Evolutionary conservation across 2,113 vertebrate species (phyloP).

Genomic region (Aphelocoma coerulescens): DNA sequence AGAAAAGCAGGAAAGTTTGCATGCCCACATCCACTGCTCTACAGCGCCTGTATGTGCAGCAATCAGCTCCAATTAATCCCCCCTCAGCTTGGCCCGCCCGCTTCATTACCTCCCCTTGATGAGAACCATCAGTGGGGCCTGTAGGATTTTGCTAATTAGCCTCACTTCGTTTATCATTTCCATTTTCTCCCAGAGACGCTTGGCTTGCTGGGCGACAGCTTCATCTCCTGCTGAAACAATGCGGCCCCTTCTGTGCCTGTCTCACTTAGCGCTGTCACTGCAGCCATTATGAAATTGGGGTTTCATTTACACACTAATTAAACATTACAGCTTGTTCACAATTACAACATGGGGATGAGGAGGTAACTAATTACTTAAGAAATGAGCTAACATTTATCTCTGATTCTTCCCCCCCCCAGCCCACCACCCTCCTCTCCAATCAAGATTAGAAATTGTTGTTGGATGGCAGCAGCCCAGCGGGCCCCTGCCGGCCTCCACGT

Average conservation of each 20-base stretch:
- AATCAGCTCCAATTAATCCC: conserved; percentile 65
- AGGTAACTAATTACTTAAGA: conserved; percentile 89
- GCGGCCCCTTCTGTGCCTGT: conserved; percentile 72
- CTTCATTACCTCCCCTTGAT: conserved; percentile 74
- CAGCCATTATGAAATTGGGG: conserved; percentile 83
- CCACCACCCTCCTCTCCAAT: conserved; percentile 33
- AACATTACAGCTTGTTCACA: conserved; percentile 91
- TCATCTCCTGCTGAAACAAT: conserved; percentile 76
- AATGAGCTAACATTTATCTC: conserved; percentile 88
- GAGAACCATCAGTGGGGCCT: conserved; percentile 77
- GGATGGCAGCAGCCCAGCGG: neutral
- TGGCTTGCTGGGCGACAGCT: conserved; percentile 75
- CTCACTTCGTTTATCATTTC: conserved; percentile 80
- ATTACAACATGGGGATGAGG: conserved; percentile 84
- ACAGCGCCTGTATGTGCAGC: neutral
- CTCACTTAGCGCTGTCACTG: conserved; percentile 82
- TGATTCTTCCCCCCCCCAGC: conserved; percentile 24
- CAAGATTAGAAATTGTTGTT: conserved; percentile 61
- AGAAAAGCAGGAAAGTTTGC: conserved; percentile 27
- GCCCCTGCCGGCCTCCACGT: neutral
- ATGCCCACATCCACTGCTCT: neutral
- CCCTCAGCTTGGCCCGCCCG: conserved; percentile 61
- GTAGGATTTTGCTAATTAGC: conserved; percentile 80
- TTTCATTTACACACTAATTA: conserved; percentile 92
- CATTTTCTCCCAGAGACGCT: conserved; percentile 73